Evolutionary conservation across 1,140 invertebrate species (phyloP).

Genomic region (Ips typographus): DNA sequence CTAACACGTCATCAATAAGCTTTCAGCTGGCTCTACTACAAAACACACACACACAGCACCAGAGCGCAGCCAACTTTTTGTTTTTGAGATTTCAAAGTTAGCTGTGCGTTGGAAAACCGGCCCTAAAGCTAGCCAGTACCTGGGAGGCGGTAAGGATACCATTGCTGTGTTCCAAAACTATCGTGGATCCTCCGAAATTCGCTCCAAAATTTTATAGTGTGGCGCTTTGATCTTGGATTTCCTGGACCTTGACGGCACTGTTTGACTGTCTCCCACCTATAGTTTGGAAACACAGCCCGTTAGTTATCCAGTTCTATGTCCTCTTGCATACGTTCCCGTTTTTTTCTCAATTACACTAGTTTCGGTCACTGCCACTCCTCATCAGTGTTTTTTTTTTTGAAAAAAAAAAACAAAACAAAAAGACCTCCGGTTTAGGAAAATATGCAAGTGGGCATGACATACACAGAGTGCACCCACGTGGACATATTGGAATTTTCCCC

Average conservation of each 20-base stretch:
- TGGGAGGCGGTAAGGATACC: constrained; percentile 65
- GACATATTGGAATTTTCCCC: no score
- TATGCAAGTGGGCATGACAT: neutral
- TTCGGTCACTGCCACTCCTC: no score
- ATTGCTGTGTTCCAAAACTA: constrained; percentile 67
- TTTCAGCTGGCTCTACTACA: neutral
- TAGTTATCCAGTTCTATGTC: constrained; percentile 34
- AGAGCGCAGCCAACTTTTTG: constrained; percentile 28
- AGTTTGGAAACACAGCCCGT: constrained; percentile 55
- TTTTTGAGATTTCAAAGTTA: constrained; percentile 28
- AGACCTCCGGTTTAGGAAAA: neutral
- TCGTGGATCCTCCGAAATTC: constrained; percentile 53
- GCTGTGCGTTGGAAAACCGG: constrained; percentile 4
- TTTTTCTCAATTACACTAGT: no score
- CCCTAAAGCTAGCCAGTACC: constrained; percentile 53
- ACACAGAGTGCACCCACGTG: no score
- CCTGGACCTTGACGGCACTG: constrained; percentile 33
- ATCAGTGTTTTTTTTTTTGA: no score
- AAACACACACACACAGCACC: neutral
- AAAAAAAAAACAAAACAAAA: neutral
- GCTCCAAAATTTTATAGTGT: constrained; percentile 28
- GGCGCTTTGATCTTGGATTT: constrained; percentile 31
- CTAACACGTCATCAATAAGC: no score
- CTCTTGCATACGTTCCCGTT: constrained; percentile 9
- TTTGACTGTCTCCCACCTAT: constrained; percentile 52